Evolutionary conservation across 2,797 vertebrate genomes (phyloP), one percentile per base, ranked within the genome.

Genomic region (Etheostoma perlongum): DNA sequence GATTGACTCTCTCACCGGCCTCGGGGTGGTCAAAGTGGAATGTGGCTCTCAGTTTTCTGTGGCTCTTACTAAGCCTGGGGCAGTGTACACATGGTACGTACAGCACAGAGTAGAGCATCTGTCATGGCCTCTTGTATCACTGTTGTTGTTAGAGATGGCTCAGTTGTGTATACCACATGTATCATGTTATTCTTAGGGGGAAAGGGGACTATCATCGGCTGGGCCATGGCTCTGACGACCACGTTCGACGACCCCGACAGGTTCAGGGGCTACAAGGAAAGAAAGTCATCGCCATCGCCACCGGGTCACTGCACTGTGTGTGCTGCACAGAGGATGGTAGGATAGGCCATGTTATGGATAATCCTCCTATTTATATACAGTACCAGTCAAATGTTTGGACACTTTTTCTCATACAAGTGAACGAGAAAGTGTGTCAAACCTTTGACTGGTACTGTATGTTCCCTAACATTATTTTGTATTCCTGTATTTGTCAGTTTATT

Each of bases 11-110:
- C 96, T 99, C 46, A 97, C 97, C 0, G 98, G 97, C 25, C 95
- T 99, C 48, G 98, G 98, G 5, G 98, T 99, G 67, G 91, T 97
- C 82, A 99, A 99, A 95, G 98, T 99, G 72, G 98, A 99, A 88
- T 99, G 98, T 62, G 98, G 98, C 74, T 99, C 98, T 64, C 98
- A 99, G 82, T 99, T 99, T 91, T 99, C 98, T 42, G 98, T 99
- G 21, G 96, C 98, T 46, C 97, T 99, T 44, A 99, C 97, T 3
- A 99, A 99, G 85, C 97, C 98, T 61, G 98, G 98, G 74, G 95
- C 97, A 0, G 98, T 99, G 19, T 99, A 99, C 92, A 99, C 98
- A 0, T 99, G 98, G 98, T 97, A 92, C 25, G 94, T 85, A 51
- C 76, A 16, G 4, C 14, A 4, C 13, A 47, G n/a, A 67, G 27